Evolutionary conservation across 2,888 invertebrate species (phyloP), one percentile per base, ranked within the genome.

Genomic region (Dascillus cervinus): DNA sequence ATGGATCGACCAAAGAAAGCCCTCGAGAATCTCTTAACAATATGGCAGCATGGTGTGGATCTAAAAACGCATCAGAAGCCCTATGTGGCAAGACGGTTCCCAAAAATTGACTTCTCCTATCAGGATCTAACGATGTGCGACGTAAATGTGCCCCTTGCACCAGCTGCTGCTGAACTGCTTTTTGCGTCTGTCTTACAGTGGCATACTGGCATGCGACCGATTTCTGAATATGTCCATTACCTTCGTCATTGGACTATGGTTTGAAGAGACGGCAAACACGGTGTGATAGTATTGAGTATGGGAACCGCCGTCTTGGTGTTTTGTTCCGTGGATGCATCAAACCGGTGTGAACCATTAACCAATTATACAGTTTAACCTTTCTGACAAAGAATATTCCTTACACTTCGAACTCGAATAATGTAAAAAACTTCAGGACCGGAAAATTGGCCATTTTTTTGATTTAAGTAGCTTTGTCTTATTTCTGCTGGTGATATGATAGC

Each of bases 11-110:
- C n/a, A n/a, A n/a, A n/a, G n/a, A n/a, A n/a, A n/a, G n/a, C 74
- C 90, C 90, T 70, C 90, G 72, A n/a, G 90, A 86, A 65, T 91
- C 89, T 50, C 90, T 73, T 66, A 91, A 91, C 42, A 91, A 71
- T 52, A 91, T 90, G 52, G 91, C 90, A 29, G 89, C 88, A 66
- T 89, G 89, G 52, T 85, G 77, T 10, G 90, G 89, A 67, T 91
- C 90, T 44, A 89, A 65, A 49, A 76, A 80, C 29, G 84, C 84
- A 60, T 89, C 89, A 1, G 81, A 78, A 1, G 81, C 78, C 41
- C 83, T 70, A 50, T 82, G 82, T 3, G 70, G 69, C 35, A 65
- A 64, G 31, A 74, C 69, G 33, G 79, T 72, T 37, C 87, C 87
- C 39, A 88, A 69, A 3, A 88, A 88, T 37, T 85, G 77, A 41